These are phyloP conservation scores for Microtus pennsylvanicus DNA, from an alignment of 2,113 vertebrate species.

Conservation along the genomic window DNA sequence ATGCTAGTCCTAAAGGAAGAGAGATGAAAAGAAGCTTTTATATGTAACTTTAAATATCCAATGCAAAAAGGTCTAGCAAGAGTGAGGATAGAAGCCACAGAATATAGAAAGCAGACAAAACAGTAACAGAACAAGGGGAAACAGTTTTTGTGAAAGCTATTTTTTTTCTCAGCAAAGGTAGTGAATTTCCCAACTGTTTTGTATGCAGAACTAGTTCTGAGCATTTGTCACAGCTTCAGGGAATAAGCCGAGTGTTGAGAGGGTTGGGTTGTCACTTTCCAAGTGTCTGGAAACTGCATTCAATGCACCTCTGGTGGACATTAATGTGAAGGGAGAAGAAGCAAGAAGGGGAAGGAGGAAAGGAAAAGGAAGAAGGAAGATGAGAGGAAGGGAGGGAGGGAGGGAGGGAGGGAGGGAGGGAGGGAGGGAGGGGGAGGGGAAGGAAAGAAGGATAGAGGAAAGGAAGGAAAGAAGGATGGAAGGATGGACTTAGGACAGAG, in stretches of 20 bases:
- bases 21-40: neutral
- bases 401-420: too few species aligned
- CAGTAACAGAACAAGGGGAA: neutral
- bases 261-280: neutral
- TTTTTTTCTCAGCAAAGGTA: neutral
- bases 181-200: neutral
- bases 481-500: neutral
- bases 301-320: neutral
- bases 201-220: neutral
- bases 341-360: neutral
- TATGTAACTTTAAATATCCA: neutral
- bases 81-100: neutral
- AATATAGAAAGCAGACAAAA: neutral
- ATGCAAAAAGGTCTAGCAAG: neutral
- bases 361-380: too few species aligned
- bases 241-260: neutral
- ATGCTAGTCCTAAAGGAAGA: neutral
- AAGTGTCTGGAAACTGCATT: neutral
- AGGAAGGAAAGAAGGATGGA: accelerated
- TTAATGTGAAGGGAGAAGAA: neutral
- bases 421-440: neutral
- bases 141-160: neutral
- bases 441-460: too few species aligned
- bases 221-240: accelerated
- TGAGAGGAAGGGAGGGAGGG: neutral